Evolutionary conservation across 2,888 invertebrate genomes (phyloP), one percentile per base, ranked within the genome.

Genomic region (Polymixis flavicincta): DNA sequence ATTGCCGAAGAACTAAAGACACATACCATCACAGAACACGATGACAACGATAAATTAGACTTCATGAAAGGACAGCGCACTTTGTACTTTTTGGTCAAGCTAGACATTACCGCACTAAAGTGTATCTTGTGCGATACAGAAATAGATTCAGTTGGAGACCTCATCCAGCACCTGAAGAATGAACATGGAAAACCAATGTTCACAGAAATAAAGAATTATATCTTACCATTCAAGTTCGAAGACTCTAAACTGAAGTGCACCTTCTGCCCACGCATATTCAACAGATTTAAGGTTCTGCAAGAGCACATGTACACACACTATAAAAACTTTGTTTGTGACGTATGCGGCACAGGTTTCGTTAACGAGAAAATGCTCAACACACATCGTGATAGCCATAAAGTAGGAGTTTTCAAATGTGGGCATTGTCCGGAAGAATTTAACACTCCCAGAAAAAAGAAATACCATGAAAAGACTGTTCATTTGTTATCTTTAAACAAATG

Each of bases 181-280:
- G 78, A 72, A 9, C 86, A 88, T 57, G 55, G 14, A 7, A 86
- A 73, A 22, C 78, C 68, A 28, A 79, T 88, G 55, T 84, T 84
- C n/a, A 72, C 63, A 5, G 81, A 84, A 1, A 81, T 88, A 14
- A 84, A 87, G 19, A 91, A 90, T 71, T 91, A 91, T 60, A 89
- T 93, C 7, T 52, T 93, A 4, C 91, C 93, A 0, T 94, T 94
- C 57, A 92, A 91, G 61, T 93, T 93, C n/a, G 83, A 85, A 0
- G 84, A 83, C 8, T 83, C 89, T 6, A 72, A 70, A 0, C 76
- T 91, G 0, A 74, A 74, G 14, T 93, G 92, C 67, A 77, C 82
- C 3, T 78, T 87, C 70, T 92, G 92, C 37, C 59, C 76, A 6
- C 81, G 81, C 1, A 75, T 73, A 6, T 92, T 87, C 59, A 74